Base-by-base conservation (phyloP, 2,888 invertebrate species). In the Cephus pulcher region DNA sequence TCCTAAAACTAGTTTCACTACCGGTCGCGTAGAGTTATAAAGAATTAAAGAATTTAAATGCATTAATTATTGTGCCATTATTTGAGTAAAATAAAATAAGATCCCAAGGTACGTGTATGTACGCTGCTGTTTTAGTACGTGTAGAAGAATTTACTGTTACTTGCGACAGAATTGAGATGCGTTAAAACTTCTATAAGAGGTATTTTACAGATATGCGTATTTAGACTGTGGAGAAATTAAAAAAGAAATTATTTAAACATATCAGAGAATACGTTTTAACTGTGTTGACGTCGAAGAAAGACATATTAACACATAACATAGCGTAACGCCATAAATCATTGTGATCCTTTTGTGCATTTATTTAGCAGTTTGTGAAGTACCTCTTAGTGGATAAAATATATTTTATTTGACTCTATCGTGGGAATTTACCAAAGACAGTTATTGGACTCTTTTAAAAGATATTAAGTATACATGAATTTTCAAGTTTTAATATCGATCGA, bases 61-160 rank as follows among this genome's bases (percentile, higher is more conserved):
- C 33, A 15, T 71, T 71, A 71, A 71, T 32, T 34, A 78, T 71
- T 69, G 79, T 82, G 80, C 80, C 80, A 82, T 80, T 76, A 75
- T 76, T 69, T 23, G 34, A 75, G 56, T 34, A 33, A 79, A 73
- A 68, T 37, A 76, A 78, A 76, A 34, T 40, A 68, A 69, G 32
- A 73, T 78, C 74, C 70, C 32, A n/a, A 32, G 32, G 56, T 33
- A 71, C 68, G 73, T 75, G 71, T 71, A 75, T 75, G 71, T 71
- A 23, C 71, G 33, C 9, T 71, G 15, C 71, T 32, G 32, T 12
- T 71, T 34, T 56, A 23, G 56, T 56, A 23, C 56, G 15, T 12
- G 32, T 32, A 33, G 71, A 71, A 71, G 71, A 34, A 34, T 71
- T 3, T 9, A 71, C 12, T 6, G 56, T 56, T 23, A 56, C 56